These are phyloP conservation scores for Hippocampus guttulatus DNA, from an alignment of 2,113 vertebrate genomes.

Conservation along the genomic window DNA sequence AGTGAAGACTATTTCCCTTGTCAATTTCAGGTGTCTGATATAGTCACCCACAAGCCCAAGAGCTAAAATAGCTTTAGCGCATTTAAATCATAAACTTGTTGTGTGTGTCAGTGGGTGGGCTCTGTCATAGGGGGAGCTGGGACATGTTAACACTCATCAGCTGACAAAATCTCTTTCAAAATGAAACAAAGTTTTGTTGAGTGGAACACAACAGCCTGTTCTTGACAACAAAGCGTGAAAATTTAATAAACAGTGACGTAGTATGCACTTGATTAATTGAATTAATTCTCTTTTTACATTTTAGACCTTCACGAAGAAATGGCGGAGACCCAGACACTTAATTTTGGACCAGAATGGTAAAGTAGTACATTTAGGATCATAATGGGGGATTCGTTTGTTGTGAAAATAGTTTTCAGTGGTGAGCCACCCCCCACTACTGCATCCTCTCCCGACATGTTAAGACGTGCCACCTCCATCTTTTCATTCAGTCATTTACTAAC, in stretches of 20 bases:
- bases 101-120: slow-evolving; percentile 21
- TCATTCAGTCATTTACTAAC: slow-evolving; percentile 9
- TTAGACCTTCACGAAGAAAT: slow-evolving; percentile 81
- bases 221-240: not conserved
- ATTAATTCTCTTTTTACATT: slow-evolving; percentile 41
- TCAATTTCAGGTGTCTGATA: slow-evolving; percentile 59
- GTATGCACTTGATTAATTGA: not conserved
- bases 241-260: not conserved
- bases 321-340: slow-evolving; percentile 99
- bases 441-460: slow-evolving; percentile 19
- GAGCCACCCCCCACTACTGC: not conserved
- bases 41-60: slow-evolving; percentile 37
- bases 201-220: not conserved
- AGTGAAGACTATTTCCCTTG: slow-evolving; percentile 15
- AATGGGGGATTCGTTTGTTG: slow-evolving; percentile 16
- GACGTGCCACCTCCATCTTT: slow-evolving; percentile 19
- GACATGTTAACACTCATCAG: slow-evolving; percentile 10
- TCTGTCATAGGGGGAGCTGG: slow-evolving; percentile 10
- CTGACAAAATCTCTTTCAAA: not conserved
- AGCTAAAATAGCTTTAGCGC: slow-evolving; percentile 67
- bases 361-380: not conserved
- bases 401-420: slow-evolving; percentile 22
- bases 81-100: slow-evolving; percentile 58
- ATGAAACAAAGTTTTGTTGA: not conserved
- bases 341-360: slow-evolving; percentile 99